Conservation (phyloP, 2,113 vertebrate species). For the Halcyon malimbica region DNA sequence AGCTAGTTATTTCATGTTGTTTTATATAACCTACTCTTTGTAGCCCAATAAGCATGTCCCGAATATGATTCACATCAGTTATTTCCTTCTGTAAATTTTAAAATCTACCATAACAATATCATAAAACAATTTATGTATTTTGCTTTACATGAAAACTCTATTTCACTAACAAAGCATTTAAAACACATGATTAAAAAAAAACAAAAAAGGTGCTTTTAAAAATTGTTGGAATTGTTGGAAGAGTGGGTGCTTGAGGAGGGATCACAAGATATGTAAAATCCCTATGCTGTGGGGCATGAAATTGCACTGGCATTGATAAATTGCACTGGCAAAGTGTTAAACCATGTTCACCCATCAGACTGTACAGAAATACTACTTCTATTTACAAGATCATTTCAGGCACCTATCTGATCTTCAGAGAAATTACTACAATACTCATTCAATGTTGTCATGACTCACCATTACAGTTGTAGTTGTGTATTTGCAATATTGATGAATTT, state of each 20-base stretch:
- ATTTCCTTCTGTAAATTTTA: neutral
- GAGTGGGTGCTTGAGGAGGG: slow-evolving; percentile 14
- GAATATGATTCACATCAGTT: neutral
- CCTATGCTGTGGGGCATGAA: slow-evolving; percentile 40
- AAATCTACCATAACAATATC: neutral
- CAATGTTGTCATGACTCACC: neutral
- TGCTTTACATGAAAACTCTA: neutral
- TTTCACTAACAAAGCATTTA: slow-evolving; percentile 39
- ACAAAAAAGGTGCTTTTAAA: neutral
- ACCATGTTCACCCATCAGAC: slow-evolving; percentile 17
- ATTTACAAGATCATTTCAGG: neutral
- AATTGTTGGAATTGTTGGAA: slow-evolving; percentile 30
- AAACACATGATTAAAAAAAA: slow-evolving; percentile 42
- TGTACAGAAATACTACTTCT: slow-evolving; percentile 48
- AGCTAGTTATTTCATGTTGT: neutral
- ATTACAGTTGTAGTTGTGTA: neutral
- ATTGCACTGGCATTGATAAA: slow-evolving; percentile 41
- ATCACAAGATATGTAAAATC: slow-evolving; percentile 61
- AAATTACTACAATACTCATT: neutral
- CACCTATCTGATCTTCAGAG: neutral
- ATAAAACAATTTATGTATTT: neutral
- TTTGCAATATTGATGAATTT: neutral
- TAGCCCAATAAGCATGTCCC: neutral
- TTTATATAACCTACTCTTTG: neutral
- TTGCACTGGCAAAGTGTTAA: slow-evolving; percentile 48